Base-by-base conservation (phyloP, 2,888 invertebrate genomes). In the Agonopterix arenella region DNA sequence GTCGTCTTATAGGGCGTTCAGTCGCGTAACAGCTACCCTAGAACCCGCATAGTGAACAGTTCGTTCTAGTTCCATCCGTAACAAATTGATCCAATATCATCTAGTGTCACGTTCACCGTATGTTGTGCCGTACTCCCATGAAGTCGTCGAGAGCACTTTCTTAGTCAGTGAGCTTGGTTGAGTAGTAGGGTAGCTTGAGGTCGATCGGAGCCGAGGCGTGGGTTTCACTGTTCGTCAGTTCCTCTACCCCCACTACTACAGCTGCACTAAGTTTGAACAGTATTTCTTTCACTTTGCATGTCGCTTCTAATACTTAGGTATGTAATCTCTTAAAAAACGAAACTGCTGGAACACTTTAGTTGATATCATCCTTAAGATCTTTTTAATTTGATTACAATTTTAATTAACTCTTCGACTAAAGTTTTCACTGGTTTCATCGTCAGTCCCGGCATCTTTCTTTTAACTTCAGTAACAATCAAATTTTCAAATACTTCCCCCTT, bases 21-120 rank as follows among this genome's bases (percentile, higher is more conserved):
- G 76, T 80, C 83, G 85, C 83, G 84, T 84, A 83, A 85, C 78
- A 72, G 86, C 88, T 86, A 85, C 76, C 79, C 76, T 88, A 88
- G 86, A 72, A 74, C 72, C 84, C 75, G 86, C 80, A 80, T 88
- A 86, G 88, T 75, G 61, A 56, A 75, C 71, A 28, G 28, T 28
- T 28, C 28, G 28, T 71, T 66, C 68, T 86, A 89, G 85, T 66
- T 68, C 70, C 88, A 86, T 86, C 58, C 72, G 80, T 85, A 84
- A 84, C 77, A 74, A 70, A 77, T 77, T 77, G 79, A 73, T 79
- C 79, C 75, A 82, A 80, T 62, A 69, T 81, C 86, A 88, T 82
- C 62, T 88, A 88, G 88, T 76, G 68, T 80, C 84, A 85, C 83
- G 74, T 69, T 81, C 84, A 85, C 80, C 73, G 54, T 57, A 73